A percentile compares a stretch with the other conserved stretches of the same genome.
phyloP scores from a whole-genome alignment of 2,888 invertebrate species.

The Digitonthophagus gazella region DNA sequence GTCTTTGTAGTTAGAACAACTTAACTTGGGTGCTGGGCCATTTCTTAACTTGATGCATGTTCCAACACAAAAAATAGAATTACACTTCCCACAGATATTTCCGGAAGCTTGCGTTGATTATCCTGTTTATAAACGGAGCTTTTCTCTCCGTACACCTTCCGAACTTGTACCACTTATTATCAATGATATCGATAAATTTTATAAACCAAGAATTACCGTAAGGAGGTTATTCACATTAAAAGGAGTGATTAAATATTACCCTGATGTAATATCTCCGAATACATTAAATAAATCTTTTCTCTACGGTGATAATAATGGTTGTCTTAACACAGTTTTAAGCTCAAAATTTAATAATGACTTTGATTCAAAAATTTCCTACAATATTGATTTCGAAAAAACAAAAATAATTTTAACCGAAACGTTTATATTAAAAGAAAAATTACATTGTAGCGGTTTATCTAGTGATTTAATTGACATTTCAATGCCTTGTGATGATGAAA shows the following conservation, averaged over 20 bases:
- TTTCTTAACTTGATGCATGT: slow-evolving; percentile 27
- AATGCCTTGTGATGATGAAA: slow-evolving; percentile 19
- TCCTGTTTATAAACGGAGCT: slow-evolving; percentile 33
- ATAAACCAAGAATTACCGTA: slow-evolving; percentile 45
- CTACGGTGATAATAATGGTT: slow-evolving; percentile 9
- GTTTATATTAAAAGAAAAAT: slow-evolving; percentile 18
- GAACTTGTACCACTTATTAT: slow-evolving; percentile 48
- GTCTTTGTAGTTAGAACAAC: slow-evolving; percentile 45
- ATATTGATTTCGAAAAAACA: slow-evolving; percentile 7
- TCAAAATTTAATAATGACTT: background rate
- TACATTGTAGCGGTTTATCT: background rate
- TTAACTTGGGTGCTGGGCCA: slow-evolving; percentile 36
- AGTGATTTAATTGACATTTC: background rate
- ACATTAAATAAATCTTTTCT: slow-evolving; percentile 19
- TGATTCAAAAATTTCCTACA: slow-evolving; percentile 13
- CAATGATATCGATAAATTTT: slow-evolving; percentile 48
- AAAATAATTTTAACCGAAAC: background rate
- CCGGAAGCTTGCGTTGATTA: slow-evolving; percentile 32
- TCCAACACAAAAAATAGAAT: slow-evolving; percentile 18
- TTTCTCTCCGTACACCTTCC: slow-evolving; percentile 31
- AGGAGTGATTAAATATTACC: slow-evolving; percentile 48
- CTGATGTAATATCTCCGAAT: slow-evolving; percentile 25
- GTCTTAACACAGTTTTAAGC: background rate
- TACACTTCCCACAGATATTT: slow-evolving; percentile 34
- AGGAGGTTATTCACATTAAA: slow-evolving; percentile 47